These are phyloP conservation scores for Trinorchestia longiramus DNA, from an alignment of 1,140 invertebrate genomes.

Conservation along the genomic window DNA sequence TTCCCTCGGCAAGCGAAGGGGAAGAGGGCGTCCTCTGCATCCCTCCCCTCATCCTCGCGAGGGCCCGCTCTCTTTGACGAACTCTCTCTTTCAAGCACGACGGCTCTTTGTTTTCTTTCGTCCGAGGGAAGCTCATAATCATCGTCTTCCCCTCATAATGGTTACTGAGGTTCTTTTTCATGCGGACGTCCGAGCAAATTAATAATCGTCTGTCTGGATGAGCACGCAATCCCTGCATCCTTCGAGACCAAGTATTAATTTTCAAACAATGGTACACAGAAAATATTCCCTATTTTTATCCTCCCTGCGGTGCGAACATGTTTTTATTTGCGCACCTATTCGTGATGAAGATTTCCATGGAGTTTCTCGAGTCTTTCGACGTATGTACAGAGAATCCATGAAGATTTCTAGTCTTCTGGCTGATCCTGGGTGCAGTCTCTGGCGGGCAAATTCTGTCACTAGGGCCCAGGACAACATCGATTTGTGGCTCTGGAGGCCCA, in stretches of 20 bases:
- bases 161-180: neutral
- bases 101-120: slow-evolving; percentile 30
- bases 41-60: neutral
- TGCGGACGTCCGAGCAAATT: neutral
- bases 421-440: neutral
- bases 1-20: slow-evolving; percentile 22
- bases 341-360: neutral
- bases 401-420: neutral
- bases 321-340: neutral
- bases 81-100: slow-evolving; percentile 16
- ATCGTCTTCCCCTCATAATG: neutral
- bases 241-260: neutral
- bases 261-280: neutral
- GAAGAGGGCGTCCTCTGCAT: neutral
- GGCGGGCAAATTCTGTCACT: neutral
- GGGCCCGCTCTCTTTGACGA: neutral
- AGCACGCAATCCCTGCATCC: neutral
- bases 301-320: neutral
- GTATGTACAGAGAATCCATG: neutral
- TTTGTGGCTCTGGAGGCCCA: neutral
- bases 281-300: neutral
- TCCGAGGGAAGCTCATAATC: neutral
- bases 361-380: neutral
- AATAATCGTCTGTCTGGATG: neutral
- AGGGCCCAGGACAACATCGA: slow-evolving; percentile 14